Evolutionary conservation across 2,888 invertebrate species (phyloP).

Genomic region (Molanna angustata): DNA sequence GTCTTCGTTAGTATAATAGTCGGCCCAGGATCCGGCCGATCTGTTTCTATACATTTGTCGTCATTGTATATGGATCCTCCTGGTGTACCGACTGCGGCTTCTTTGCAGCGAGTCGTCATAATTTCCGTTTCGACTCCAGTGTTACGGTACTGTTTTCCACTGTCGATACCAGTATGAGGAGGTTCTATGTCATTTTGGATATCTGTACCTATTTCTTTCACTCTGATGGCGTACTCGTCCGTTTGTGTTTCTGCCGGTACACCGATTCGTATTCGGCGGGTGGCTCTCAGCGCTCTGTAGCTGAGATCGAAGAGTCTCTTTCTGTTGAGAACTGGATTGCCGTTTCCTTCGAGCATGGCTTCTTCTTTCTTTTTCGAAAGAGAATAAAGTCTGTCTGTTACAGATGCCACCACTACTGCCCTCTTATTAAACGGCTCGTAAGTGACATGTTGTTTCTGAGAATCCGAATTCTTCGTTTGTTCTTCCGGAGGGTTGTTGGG

Average conservation of each 20-base stretch:
- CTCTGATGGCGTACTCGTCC: slow-evolving; percentile 47
- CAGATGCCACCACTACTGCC: slow-evolving; percentile 69
- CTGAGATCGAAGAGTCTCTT: slow-evolving; percentile 58
- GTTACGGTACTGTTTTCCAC: slow-evolving; percentile 41
- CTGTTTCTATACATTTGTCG: slow-evolving; percentile 44
- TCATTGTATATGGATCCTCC: slow-evolving; percentile 41
- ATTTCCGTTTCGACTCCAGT: slow-evolving; percentile 47
- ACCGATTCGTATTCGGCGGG: slow-evolving; percentile 47
- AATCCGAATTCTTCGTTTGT: neutral
- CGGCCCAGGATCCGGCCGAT: slow-evolving; percentile 38
- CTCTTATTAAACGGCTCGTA: slow-evolving; percentile 46
- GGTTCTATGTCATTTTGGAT: slow-evolving; percentile 53
- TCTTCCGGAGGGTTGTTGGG: slow-evolving; percentile 4
- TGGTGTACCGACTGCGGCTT: slow-evolving; percentile 46
- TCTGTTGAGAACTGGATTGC: slow-evolving; percentile 49
- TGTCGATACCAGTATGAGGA: slow-evolving; percentile 41
- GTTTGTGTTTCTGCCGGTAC: slow-evolving; percentile 60
- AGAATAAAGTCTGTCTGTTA: slow-evolving; percentile 65
- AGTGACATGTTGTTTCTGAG: slow-evolving; percentile 35
- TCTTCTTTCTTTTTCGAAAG: slow-evolving; percentile 56
- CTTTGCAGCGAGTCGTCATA: slow-evolving; percentile 51
- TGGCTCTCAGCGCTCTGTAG: slow-evolving; percentile 55
- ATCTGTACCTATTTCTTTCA: slow-evolving; percentile 58
- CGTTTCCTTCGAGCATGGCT: neutral
- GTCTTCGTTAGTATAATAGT: slow-evolving; percentile 41